phyloP scores from a whole-genome alignment of 2,888 invertebrate genomes.

The Strigamia transsilvanica region DNA sequence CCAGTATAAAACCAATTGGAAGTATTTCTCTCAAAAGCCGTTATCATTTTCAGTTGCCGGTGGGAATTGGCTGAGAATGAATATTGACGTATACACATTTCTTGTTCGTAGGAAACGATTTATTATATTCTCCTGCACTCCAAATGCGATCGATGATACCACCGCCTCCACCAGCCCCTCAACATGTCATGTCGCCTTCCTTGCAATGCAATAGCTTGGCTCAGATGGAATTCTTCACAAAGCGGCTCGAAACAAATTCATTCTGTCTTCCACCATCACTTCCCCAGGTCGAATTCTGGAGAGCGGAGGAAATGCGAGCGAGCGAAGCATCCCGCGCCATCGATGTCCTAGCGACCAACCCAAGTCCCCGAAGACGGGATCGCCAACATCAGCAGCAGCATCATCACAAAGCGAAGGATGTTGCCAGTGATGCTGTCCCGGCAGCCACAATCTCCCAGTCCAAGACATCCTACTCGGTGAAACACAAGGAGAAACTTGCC shows the following conservation, averaged over 20 bases:
- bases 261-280: conserved; percentile 27
- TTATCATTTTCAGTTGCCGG: too few species aligned
- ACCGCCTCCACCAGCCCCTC: not conserved
- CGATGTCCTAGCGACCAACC: not conserved
- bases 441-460: not conserved
- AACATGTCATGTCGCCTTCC: not conserved
- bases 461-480: not conserved
- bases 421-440: not conserved
- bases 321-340: not conserved
- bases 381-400: conserved; percentile 1
- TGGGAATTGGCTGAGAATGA: too few species aligned
- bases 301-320: not conserved
- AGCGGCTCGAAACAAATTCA: conserved; percentile 12
- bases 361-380: not conserved
- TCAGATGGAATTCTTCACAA: conserved; percentile 50
- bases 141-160: conserved; percentile 24
- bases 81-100: too few species aligned
- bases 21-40: too few species aligned
- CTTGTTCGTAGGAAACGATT: not conserved
- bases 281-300: not conserved
- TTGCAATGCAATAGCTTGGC: conserved; percentile 42
- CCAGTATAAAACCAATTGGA: too few species aligned
- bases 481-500: not conserved
- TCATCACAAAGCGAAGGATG: not conserved
- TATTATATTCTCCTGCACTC: conserved; percentile 13